These are phyloP conservation scores for Archaeoteleia sp. DNA, from an alignment of 2,888 invertebrate genomes.

Conservation along the genomic window DNA sequence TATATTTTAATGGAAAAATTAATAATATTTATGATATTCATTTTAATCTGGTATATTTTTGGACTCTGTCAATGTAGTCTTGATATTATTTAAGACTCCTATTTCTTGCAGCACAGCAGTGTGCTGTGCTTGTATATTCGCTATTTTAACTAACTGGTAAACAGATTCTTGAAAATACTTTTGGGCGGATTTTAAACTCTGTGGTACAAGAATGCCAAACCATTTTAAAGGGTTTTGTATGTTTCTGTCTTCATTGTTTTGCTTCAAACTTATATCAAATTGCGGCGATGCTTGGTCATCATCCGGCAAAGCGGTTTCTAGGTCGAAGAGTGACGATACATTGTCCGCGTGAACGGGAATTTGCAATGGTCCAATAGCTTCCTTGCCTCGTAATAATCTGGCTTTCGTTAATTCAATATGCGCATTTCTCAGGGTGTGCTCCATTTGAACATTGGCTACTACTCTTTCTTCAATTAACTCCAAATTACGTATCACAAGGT, in stretches of 20 bases:
- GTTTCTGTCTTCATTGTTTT: constrained; percentile 70
- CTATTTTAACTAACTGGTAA: constrained; percentile 81
- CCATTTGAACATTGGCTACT: constrained; percentile 81
- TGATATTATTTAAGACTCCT: constrained; percentile 60
- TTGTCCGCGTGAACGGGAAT: constrained; percentile 79
- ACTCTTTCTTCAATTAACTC: constrained; percentile 86
- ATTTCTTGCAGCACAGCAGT: constrained; percentile 69
- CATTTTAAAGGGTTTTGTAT: constrained; percentile 84
- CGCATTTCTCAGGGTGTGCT: constrained; percentile 82
- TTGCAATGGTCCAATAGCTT: constrained; percentile 82
- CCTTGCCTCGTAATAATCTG: constrained; percentile 87
- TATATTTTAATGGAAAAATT: too few relatives aligned
- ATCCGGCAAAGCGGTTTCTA: constrained; percentile 65
- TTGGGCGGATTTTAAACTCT: constrained; percentile 85
- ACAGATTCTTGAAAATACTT: constrained; percentile 83
- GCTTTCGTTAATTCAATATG: constrained; percentile 85
- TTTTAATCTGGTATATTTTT: too few relatives aligned
- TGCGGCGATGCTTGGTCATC: constrained; percentile 62
- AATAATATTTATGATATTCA: too few relatives aligned
- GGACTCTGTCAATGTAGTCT: too few relatives aligned
- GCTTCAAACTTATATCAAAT: constrained; percentile 67
- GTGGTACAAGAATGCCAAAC: constrained; percentile 92
- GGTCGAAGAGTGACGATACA: constrained; percentile 65
- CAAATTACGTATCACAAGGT: constrained; percentile 81
- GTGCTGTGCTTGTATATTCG: constrained; percentile 82